These are phyloP conservation scores for Drosophila buzzatii DNA, from an alignment of 2,888 invertebrate genomes.

Conservation along the genomic window DNA sequence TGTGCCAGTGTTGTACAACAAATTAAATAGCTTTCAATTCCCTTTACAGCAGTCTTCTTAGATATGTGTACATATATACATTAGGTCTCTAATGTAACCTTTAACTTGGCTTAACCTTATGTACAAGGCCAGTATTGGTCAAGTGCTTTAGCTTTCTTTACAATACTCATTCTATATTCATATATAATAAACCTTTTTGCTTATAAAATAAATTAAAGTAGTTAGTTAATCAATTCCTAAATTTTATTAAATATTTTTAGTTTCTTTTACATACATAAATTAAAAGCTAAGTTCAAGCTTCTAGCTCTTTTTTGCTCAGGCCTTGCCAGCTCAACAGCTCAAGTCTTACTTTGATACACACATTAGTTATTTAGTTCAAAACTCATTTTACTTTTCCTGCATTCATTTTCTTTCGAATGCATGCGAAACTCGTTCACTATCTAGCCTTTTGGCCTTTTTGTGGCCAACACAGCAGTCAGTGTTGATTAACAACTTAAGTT, in stretches of 20 bases:
- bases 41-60: not conserved
- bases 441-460: not conserved
- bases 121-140: not conserved
- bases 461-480: conserved; percentile 6
- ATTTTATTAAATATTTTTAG: not conserved
- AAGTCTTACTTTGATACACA: not conserved
- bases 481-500: conserved; percentile 38
- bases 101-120: not conserved
- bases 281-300: not conserved
- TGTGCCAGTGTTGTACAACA: conserved; percentile 39
- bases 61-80: not conserved
- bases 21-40: conserved; percentile 31
- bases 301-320: not conserved
- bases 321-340: not conserved
- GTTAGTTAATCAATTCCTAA: too few species aligned
- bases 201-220: too few species aligned
- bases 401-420: not conserved
- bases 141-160: not conserved
- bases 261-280: not conserved
- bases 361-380: not conserved
- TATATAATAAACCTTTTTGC: too few species aligned
- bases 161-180: not conserved
- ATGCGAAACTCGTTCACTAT: not conserved
- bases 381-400: not conserved
- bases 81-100: not conserved